Percentiles rank a stretch among this genome's conserved stretches.
phyloP scores from a whole-genome alignment of 2,797 vertebrate genomes.

The Xenentodon cancila region DNA sequence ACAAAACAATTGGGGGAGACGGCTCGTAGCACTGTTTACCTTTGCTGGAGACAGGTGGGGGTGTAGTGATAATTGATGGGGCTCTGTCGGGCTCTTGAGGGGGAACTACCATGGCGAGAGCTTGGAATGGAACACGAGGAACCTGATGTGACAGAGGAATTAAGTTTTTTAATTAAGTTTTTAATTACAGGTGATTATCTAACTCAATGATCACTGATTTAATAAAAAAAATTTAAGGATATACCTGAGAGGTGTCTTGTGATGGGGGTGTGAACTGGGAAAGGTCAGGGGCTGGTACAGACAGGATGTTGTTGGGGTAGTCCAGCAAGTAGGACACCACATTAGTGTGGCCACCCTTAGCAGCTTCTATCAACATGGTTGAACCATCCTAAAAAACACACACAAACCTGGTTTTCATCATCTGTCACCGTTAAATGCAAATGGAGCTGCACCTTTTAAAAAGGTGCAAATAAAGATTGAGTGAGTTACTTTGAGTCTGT shows the following conservation, averaged over 20 bases:
- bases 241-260: slow-evolving; percentile 98
- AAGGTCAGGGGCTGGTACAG: slow-evolving; percentile 92
- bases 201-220: neutral
- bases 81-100: slow-evolving; percentile 97
- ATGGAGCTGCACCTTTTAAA: neutral
- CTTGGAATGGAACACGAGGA: slow-evolving; percentile 97
- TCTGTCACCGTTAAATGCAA: neutral
- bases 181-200: neutral
- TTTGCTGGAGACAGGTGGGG: slow-evolving; percentile 91
- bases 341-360: slow-evolving; percentile 99
- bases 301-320: slow-evolving; percentile 97
- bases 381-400: slow-evolving; percentile 90
- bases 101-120: slow-evolving; percentile 97
- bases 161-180: no score
- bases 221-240: neutral
- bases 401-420: neutral
- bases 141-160: slow-evolving; percentile 79
- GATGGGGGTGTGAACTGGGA: slow-evolving; percentile 95
- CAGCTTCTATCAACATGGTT: slow-evolving; percentile 99
- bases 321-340: slow-evolving; percentile 99
- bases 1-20: neutral
- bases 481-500: slow-evolving; percentile 93
- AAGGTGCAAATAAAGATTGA: neutral
- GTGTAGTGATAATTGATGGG: slow-evolving; percentile 89
- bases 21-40: slow-evolving; percentile 77